These are phyloP conservation scores for Menidia beryllina DNA, from an alignment of 2,113 vertebrate species.

Conservation along the genomic window DNA sequence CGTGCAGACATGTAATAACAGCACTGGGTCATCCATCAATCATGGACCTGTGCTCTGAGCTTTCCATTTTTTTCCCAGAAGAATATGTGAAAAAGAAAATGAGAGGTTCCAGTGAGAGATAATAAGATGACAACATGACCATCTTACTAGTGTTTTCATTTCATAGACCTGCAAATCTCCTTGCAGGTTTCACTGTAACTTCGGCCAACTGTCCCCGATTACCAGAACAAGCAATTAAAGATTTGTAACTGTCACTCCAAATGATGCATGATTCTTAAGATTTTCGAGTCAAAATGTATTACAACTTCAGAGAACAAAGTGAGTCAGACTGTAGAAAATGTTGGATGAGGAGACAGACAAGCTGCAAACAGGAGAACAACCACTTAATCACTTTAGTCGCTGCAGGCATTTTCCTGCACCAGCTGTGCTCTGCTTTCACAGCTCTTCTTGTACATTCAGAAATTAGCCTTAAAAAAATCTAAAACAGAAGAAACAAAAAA, in stretches of 20 bases:
- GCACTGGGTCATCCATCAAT: background rate
- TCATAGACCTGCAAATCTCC: background rate
- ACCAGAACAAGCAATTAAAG: background rate
- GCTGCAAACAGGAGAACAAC: background rate
- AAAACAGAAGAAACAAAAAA: no score
- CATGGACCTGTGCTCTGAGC: background rate
- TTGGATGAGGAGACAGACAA: background rate
- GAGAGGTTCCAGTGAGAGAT: background rate
- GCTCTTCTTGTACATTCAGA: background rate
- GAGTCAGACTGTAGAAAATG: slow-evolving; percentile 7
- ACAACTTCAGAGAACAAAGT: slow-evolving; percentile 7
- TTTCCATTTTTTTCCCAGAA: slow-evolving; percentile 9
- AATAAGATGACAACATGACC: slow-evolving; percentile 1
- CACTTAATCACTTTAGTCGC: background rate
- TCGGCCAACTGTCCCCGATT: background rate
- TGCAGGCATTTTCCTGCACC: background rate
- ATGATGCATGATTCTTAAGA: background rate
- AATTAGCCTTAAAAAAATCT: background rate
- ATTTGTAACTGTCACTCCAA: background rate
- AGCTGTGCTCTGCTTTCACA: background rate
- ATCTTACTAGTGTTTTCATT: background rate
- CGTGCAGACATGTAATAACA: slow-evolving; percentile 5
- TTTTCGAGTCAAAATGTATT: slow-evolving; percentile 10
- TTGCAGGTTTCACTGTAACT: background rate
- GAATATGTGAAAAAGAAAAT: background rate